These are phyloP conservation scores for Labrus mixtus DNA, from an alignment of 2,113 vertebrate genomes.

Conservation along the genomic window DNA sequence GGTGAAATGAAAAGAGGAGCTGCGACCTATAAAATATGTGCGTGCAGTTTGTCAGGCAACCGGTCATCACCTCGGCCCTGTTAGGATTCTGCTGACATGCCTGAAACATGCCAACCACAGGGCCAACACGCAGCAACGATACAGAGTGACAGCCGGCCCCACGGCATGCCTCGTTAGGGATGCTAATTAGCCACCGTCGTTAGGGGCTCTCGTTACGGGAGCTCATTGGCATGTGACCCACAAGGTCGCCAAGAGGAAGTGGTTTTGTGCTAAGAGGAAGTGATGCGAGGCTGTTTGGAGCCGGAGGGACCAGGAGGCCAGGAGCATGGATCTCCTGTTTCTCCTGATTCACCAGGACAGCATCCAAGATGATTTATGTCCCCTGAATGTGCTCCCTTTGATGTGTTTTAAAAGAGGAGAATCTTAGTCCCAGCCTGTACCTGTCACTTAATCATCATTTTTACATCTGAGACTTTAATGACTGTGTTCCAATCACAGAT, in stretches of 20 bases:
- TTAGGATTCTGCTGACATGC: conserved; percentile 37
- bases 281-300: conserved; percentile 1
- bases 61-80: neutral
- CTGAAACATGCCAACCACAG: conserved; percentile 31
- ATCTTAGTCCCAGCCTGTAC: neutral
- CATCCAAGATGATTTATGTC: neutral
- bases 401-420: neutral
- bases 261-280: conserved; percentile 19
- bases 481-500: conserved; percentile 2
- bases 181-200: conserved; percentile 42
- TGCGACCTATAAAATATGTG: conserved; percentile 23
- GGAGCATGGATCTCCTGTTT: neutral
- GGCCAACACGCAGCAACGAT: neutral
- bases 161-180: conserved; percentile 23
- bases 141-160: conserved; percentile 24
- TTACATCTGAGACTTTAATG: conserved; percentile 5
- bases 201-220: conserved; percentile 19
- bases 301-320: neutral
- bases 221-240: conserved; percentile 39
- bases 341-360: conserved; percentile 6
- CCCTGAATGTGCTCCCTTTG: neutral
- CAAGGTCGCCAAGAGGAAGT: conserved; percentile 35
- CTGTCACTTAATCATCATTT: conserved; percentile 25
- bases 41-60: conserved; percentile 5
- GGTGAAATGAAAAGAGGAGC: neutral